phyloP scores from a whole-genome alignment of 2,888 invertebrate species.

The Augiades crinisus region DNA sequence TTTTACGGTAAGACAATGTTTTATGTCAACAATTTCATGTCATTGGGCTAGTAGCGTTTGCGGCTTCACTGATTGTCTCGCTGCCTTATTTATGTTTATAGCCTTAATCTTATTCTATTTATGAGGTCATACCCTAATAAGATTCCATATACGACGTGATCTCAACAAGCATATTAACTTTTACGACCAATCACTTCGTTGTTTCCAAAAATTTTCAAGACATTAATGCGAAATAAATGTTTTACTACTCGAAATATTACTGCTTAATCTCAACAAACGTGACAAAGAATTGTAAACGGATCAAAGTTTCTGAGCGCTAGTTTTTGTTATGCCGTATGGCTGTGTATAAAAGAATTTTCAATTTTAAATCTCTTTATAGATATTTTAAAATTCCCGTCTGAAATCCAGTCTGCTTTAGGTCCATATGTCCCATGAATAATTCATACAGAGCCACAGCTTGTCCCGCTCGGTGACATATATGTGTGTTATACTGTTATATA shows the following conservation, averaged over 20 bases:
- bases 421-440: conserved; percentile 80
- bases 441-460: conserved; percentile 64
- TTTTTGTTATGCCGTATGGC: conserved; percentile 43
- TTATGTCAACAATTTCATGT: conserved; percentile 21
- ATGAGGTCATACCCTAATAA: conserved; percentile 11
- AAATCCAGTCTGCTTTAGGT: conserved; percentile 79
- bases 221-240: too few relatives aligned
- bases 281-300: background rate
- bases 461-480: conserved; percentile 62
- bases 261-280: background rate
- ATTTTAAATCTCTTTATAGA: conserved; percentile 69
- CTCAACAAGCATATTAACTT: conserved; percentile 11
- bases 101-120: conserved; percentile 26
- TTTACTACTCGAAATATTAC: background rate
- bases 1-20: background rate
- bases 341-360: conserved; percentile 67
- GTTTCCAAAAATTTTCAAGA: background rate
- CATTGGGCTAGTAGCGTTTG: conserved; percentile 27
- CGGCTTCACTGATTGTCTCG: conserved; percentile 28
- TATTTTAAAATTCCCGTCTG: conserved; percentile 77
- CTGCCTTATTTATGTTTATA: conserved; percentile 27
- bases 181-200: conserved; percentile 2
- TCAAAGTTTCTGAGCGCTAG: background rate
- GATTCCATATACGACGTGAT: conserved; percentile 4
- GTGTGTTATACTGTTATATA: conserved; percentile 37